A percentile compares a stretch with the other conserved stretches of the same genome.
Conservation (phyloP, 1,140 invertebrate species). For the Heterodera schachtii region DNA sequence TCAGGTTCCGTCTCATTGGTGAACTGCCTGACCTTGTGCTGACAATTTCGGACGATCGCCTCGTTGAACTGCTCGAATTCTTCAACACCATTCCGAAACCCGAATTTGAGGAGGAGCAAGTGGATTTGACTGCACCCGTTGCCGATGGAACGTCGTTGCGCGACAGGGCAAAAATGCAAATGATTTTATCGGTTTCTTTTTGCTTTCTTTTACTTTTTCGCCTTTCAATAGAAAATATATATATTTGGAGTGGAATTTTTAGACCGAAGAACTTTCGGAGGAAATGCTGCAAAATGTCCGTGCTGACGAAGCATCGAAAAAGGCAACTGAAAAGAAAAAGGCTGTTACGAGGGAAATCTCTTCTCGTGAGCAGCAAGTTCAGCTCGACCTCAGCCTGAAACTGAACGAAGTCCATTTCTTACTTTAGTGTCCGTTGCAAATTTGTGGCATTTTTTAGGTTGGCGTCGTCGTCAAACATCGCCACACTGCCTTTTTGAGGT, state of each 20-base stretch:
- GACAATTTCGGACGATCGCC: constrained; percentile 68
- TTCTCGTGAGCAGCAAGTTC: constrained; percentile 53
- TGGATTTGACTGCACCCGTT: constrained; percentile 39
- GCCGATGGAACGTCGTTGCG: constrained; percentile 40
- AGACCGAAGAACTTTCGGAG: constrained; percentile 13
- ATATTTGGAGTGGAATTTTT: not conserved
- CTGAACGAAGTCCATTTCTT: constrained; percentile 48
- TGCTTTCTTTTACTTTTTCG: too few relatives aligned
- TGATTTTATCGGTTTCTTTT: constrained; percentile 63
- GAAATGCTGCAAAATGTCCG: not conserved
- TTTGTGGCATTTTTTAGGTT: constrained; percentile 25
- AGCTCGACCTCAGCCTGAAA: constrained; percentile 53
- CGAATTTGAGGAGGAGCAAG: constrained; percentile 43
- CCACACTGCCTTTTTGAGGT: constrained; percentile 31
- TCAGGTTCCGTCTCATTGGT: constrained; percentile 63
- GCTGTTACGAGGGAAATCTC: constrained; percentile 22
- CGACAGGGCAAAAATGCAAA: constrained; percentile 66
- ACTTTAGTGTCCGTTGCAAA: not conserved
- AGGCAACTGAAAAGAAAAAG: not conserved
- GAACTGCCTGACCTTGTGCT: constrained; percentile 68
- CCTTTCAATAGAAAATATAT: too few relatives aligned
- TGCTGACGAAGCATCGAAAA: not conserved
- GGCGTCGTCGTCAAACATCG: constrained; percentile 47
- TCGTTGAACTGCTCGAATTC: constrained; percentile 69
- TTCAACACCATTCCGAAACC: constrained; percentile 75